phyloP scores from a whole-genome alignment of 2,888 invertebrate species.

The Erebia palarica region DNA sequence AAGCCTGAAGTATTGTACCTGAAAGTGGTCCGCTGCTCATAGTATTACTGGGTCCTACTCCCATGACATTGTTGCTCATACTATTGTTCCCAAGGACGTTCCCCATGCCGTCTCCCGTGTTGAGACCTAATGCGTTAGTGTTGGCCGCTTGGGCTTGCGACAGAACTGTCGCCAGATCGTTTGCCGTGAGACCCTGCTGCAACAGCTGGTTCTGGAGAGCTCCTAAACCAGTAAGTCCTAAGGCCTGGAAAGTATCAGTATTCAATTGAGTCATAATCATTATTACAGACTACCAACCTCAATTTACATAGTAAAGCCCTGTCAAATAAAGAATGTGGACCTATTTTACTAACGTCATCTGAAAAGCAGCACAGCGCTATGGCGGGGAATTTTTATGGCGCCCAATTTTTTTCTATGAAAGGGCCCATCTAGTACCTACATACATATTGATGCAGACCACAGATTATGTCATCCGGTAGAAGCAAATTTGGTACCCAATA shows the following conservation, averaged over 20 bases:
- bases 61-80: conserved; percentile 55
- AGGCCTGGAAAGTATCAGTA: conserved; percentile 61
- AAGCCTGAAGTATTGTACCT: conserved; percentile 48
- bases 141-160: conserved; percentile 52
- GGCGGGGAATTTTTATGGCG: no score
- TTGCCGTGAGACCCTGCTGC: conserved; percentile 76
- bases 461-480: no score
- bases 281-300: no score
- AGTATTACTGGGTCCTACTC: conserved; percentile 57
- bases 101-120: conserved; percentile 52
- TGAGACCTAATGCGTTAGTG: conserved; percentile 56
- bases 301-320: no score
- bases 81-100: conserved; percentile 53
- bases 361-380: no score
- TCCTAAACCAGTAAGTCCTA: conserved; percentile 72
- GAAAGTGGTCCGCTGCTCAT: conserved; percentile 69
- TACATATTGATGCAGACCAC: no score
- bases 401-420: no score
- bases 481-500: no score
- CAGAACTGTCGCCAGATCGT: conserved; percentile 68
- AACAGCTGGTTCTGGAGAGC: conserved; percentile 76
- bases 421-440: no score
- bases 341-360: no score
- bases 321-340: no score
- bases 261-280: background rate